Base-by-base conservation (phyloP, 2,113 vertebrate species). In the Pyrgilauda ruficollis region DNA sequence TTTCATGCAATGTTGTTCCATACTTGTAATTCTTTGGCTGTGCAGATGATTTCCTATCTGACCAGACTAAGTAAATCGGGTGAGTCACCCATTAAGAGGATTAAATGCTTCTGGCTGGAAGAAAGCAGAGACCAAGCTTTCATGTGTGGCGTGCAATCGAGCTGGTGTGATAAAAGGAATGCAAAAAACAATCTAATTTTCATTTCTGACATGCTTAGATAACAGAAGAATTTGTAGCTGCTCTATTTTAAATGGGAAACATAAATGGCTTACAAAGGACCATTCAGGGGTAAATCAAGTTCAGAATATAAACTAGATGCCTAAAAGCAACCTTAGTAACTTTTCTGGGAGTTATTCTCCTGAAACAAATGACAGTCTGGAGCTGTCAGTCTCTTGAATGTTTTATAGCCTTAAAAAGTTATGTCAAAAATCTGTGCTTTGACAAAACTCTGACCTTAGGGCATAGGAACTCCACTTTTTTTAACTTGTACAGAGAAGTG, bases 61-160 rank as follows among this genome's bases (percentile, higher is more conserved):
- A 89, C 82, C 93, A 77, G 87, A 35, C 63, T 90, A 86, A 94
- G 70, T 37, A 84, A 94, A 6, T 31, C 0, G 39, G 47, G 89
- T 85, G 79, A 96, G 75, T 94, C 87, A 86, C 55, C 75, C 79
- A 94, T 93, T 95, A 94, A 96, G 92, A 93, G 89, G 90, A 96
- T 97, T 96, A 91, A 96, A 62, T 67, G 50, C 64, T 90, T 77
- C 83, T 94, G 85, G 72, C 86, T 93, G 52, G 79, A 88, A 88
- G 79, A 83, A 94, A 87, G 79, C 56, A 81, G 63, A 93, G 68
- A 67, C 68, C 63, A 90, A 63, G 78, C 87, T 95, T 96, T 93
- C 66, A 56, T 82, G 66, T 93, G 62, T 91, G 53, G 46, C 6
- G 6, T 78, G n/a, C 52, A 92, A 82, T 74, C 2, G 8, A 91